These are phyloP conservation scores for Drosophila arawakana DNA, from an alignment of 1,140 invertebrate genomes.

Conservation along the genomic window DNA sequence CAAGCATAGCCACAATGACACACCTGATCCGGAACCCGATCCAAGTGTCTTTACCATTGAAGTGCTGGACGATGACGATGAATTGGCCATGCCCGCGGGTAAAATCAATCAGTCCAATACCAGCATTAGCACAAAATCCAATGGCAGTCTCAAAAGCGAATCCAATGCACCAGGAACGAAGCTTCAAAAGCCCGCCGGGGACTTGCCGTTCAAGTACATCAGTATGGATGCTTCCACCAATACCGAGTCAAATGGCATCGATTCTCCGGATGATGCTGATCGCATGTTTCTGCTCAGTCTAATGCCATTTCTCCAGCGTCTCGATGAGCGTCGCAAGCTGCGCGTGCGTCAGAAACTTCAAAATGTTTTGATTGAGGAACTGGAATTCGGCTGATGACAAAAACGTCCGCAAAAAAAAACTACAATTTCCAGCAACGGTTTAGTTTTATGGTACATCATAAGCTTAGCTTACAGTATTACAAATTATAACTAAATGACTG, in stretches of 20 bases:
- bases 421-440: background rate
- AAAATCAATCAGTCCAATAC: slow-evolving; percentile 20
- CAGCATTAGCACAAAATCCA: slow-evolving; percentile 26
- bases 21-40: slow-evolving; percentile 47
- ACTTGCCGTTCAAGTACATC: slow-evolving; percentile 72
- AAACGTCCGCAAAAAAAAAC: background rate
- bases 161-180: slow-evolving; percentile 46
- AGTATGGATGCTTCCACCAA: slow-evolving; percentile 71
- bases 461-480: slow-evolving; percentile 77
- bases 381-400: slow-evolving; percentile 62
- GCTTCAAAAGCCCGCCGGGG: slow-evolving; percentile 4
- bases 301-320: slow-evolving; percentile 70
- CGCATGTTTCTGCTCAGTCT: slow-evolving; percentile 77
- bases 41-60: slow-evolving; percentile 67
- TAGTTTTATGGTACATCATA: slow-evolving; percentile 48
- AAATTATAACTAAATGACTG: slow-evolving; percentile 58
- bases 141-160: slow-evolving; percentile 46
- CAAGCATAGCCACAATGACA: slow-evolving; percentile 21
- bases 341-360: slow-evolving; percentile 75
- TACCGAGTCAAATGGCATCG: slow-evolving; percentile 51
- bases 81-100: slow-evolving; percentile 44
- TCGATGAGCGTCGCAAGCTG: slow-evolving; percentile 71
- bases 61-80: slow-evolving; percentile 70
- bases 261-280: slow-evolving; percentile 65
- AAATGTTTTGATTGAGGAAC: slow-evolving; percentile 73